These are phyloP conservation scores for Menura novaehollandiae DNA, from an alignment of 2,113 vertebrate species.

Conservation along the genomic window DNA sequence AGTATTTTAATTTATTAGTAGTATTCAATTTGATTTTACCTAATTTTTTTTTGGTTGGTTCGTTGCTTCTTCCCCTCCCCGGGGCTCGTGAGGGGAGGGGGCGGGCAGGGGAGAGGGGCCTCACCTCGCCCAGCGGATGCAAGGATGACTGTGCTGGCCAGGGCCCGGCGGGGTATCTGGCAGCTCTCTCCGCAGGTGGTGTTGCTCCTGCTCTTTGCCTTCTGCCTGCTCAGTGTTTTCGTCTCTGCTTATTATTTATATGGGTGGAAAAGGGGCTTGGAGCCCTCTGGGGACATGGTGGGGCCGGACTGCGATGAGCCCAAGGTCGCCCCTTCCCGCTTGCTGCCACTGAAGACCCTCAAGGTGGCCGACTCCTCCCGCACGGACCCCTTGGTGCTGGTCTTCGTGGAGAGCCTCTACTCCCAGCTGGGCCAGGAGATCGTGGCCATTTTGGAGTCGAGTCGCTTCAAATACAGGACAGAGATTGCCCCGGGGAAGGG, in stretches of 20 bases:
- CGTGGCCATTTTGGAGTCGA: conserved; percentile 95
- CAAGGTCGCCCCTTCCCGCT: conserved; percentile 83
- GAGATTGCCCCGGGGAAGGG: conserved; percentile 96
- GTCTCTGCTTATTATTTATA: conserved; percentile 98
- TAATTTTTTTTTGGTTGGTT: background rate
- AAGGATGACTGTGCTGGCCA: conserved; percentile 80
- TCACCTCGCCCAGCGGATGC: conserved; percentile 30
- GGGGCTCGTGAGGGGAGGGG: conserved; percentile 26
- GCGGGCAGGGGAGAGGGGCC: conserved; percentile 47
- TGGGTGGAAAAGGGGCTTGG: conserved; percentile 92
- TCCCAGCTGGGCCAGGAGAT: conserved; percentile 97
- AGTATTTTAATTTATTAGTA: conserved; percentile 67
- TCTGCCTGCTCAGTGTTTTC: conserved; percentile 94
- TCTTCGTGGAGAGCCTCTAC: conserved; percentile 97
- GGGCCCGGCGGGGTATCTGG: conserved; percentile 89
- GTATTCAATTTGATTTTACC: background rate
- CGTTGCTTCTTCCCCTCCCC: conserved; percentile 50
- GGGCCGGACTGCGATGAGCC: conserved; percentile 82
- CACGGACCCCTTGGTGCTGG: conserved; percentile 91
- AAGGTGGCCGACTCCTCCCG: conserved; percentile 78
- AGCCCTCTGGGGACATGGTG: conserved; percentile 80
- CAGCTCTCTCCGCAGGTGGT: conserved; percentile 92
- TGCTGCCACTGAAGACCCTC: conserved; percentile 81
- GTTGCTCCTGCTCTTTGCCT: conserved; percentile 91
- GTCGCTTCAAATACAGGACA: conserved; percentile 91